phyloP scores from a whole-genome alignment of 2,113 vertebrate species.

The Cynocephalus volans region DNA sequence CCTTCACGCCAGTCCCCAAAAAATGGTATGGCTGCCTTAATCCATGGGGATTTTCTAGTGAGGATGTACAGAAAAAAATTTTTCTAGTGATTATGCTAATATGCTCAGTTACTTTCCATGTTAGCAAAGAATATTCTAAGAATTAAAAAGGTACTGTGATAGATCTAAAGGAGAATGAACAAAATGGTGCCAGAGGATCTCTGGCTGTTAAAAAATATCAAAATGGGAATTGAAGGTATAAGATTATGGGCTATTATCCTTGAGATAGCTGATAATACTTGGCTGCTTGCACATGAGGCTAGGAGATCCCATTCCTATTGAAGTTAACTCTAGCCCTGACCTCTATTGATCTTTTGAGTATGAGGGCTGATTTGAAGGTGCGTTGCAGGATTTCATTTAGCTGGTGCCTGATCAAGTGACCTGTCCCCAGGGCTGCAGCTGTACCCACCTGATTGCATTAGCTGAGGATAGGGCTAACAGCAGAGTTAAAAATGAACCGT shows the following conservation, averaged over 20 bases:
- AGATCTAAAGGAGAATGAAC: conserved; percentile 19
- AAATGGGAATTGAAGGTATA: not conserved
- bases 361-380: not conserved
- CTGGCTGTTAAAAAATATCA: not conserved
- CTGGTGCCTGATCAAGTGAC: not conserved
- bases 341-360: not conserved
- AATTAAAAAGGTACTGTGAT: not conserved
- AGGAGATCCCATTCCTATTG: not conserved
- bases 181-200: not conserved
- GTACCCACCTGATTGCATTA: not conserved
- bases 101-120: not conserved
- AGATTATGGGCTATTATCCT: not conserved
- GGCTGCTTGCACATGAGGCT: not conserved
- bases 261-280: not conserved
- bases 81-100: not conserved
- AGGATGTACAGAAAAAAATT: not conserved
- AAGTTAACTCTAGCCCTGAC: not conserved
- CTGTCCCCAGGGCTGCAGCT: not conserved
- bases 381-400: not conserved
- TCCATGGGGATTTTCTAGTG: not conserved
- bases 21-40: not conserved
- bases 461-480: not conserved
- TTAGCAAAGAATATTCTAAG: conserved; percentile 9
- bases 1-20: not conserved
- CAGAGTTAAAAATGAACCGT: not conserved